Percentiles rank a stretch among this genome's conserved stretches.
Evolutionary conservation across 2,888 invertebrate genomes (phyloP).

Genomic region (Tetranychus piercei): DNA sequence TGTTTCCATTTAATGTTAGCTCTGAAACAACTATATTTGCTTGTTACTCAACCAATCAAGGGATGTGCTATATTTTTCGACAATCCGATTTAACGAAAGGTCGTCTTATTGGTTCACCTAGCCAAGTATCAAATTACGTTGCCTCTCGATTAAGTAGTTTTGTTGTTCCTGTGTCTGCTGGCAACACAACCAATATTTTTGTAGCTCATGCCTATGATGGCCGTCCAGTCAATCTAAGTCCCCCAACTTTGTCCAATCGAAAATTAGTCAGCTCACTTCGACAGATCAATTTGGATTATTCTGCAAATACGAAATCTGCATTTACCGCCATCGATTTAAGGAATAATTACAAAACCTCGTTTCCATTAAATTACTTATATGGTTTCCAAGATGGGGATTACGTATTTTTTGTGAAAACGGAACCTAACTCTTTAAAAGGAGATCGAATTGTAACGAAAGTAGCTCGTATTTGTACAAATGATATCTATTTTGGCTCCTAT

Average conservation of each 20-base stretch:
- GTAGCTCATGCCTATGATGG: constrained; percentile 22
- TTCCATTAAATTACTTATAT: constrained; percentile 24
- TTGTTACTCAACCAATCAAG: constrained; percentile 24
- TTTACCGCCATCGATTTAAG: background rate
- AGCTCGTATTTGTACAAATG: constrained; percentile 31
- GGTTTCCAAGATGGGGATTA: constrained; percentile 29
- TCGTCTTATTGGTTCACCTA: constrained; percentile 7
- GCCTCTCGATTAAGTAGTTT: constrained; percentile 17
- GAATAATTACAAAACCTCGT: constrained; percentile 26
- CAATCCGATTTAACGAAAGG: background rate
- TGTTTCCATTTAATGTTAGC: background rate
- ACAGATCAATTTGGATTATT: background rate
- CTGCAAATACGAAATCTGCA: background rate
- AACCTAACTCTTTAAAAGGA: constrained; percentile 25
- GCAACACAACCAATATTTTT: constrained; percentile 14
- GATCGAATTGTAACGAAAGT: constrained; percentile 29
- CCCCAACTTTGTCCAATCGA: constrained; percentile 21
- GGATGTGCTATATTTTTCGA: constrained; percentile 21
- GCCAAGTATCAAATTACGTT: constrained; percentile 17
- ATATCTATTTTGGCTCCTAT: constrained; percentile 31
- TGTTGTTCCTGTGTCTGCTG: constrained; percentile 8
- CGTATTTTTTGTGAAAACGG: constrained; percentile 31
- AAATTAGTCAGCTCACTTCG: background rate
- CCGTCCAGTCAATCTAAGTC: constrained; percentile 18
- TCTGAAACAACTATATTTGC: background rate